Evolutionary conservation across 2,113 vertebrate genomes (phyloP).

Genomic region (Leptodactylus fuscus): DNA sequence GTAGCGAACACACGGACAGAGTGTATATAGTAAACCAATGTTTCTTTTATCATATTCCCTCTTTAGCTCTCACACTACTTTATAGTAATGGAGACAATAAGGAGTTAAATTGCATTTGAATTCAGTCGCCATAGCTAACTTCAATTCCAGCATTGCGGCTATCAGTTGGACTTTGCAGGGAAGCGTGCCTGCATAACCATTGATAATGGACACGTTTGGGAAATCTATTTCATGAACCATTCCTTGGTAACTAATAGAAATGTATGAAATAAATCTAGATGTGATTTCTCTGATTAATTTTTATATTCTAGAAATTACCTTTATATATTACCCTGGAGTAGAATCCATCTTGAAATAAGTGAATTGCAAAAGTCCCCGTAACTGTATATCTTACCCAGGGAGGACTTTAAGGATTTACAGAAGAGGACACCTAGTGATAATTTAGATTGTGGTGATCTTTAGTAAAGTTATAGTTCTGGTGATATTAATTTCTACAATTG

Average conservation of each 20-base stretch:
- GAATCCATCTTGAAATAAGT: not conserved
- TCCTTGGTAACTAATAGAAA: constrained; percentile 5
- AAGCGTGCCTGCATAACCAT: not conserved
- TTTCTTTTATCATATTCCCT: too few species aligned
- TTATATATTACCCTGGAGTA: not conserved
- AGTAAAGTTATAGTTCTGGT: not conserved
- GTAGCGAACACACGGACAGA: too few species aligned
- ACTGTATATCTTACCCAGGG: not conserved
- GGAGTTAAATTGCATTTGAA: not conserved
- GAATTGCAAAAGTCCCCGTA: not conserved
- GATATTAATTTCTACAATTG: not conserved
- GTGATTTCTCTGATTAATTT: not conserved
- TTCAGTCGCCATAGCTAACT: not conserved
- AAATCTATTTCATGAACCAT: constrained; percentile 5
- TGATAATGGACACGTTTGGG: not conserved
- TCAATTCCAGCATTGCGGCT: not conserved
- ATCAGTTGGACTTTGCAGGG: not conserved
- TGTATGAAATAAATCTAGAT: not conserved
- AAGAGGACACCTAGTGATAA: not conserved
- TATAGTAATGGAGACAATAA: too few species aligned
- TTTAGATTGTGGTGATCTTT: not conserved
- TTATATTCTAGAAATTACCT: not conserved
- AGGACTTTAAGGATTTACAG: not conserved
- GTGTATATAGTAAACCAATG: too few species aligned
- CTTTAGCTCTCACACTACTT: too few species aligned